Evolutionary conservation across 2,113 vertebrate genomes (phyloP).

Genomic region (Glareola pratincola): DNA sequence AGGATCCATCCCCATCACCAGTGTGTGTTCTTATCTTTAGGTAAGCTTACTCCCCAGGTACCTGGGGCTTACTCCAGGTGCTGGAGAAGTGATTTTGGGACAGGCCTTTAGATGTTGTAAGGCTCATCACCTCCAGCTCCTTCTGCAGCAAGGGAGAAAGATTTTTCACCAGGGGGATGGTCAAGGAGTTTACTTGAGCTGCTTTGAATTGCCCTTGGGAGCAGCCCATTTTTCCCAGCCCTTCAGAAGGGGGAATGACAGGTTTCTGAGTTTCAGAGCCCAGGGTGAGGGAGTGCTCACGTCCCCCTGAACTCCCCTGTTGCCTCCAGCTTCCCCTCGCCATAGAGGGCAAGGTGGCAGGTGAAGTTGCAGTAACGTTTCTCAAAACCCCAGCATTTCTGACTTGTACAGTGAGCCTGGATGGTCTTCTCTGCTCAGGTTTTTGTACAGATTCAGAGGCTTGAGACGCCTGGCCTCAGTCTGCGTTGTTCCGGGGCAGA

Average conservation of each 20-base stretch:
- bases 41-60: neutral
- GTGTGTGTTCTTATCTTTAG: neutral
- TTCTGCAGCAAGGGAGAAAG: neutral
- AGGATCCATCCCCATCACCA: neutral
- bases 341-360: neutral
- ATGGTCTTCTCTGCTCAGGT: neutral
- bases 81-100: neutral
- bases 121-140: neutral
- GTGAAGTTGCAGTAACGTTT: neutral
- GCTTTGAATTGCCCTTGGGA: neutral
- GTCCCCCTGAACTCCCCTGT: accelerated
- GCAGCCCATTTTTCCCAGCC: neutral
- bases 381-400: neutral
- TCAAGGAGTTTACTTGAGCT: neutral
- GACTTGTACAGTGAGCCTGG: neutral
- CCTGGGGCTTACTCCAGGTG: accelerated
- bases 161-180: neutral
- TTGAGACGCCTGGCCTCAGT: accelerated
- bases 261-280: neutral
- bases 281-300: neutral
- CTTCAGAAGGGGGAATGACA: neutral
- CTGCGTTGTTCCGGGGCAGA: neutral
- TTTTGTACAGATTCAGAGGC: neutral
- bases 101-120: neutral
- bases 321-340: neutral